These are phyloP conservation scores for Zenarchopterus dispar DNA, from an alignment of 2,797 vertebrate genomes.

Conservation along the genomic window DNA sequence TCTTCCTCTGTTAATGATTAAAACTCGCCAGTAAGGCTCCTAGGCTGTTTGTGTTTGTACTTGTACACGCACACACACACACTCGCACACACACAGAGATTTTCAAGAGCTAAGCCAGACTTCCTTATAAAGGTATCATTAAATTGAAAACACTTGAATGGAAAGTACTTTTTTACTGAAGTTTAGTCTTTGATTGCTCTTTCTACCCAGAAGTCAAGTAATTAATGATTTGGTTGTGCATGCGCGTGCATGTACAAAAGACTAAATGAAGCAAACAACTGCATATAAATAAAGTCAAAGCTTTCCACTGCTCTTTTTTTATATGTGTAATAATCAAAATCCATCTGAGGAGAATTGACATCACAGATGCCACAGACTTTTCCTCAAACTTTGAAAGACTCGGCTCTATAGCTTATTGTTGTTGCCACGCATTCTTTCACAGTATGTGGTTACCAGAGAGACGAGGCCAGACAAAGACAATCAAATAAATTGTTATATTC, in stretches of 20 bases:
- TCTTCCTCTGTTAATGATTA: constrained; percentile 79
- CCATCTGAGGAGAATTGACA: constrained; percentile 61
- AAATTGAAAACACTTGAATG: constrained; percentile 80
- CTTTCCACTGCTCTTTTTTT: constrained; percentile 2
- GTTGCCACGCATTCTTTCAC: constrained; percentile 44
- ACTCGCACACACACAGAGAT: constrained; percentile 31
- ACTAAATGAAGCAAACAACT: constrained; percentile 19
- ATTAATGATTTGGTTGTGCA: constrained; percentile 21
- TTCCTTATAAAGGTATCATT: constrained; percentile 78
- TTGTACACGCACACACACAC: constrained; percentile 22
- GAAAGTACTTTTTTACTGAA: constrained; percentile 76
- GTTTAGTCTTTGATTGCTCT: constrained; percentile 70
- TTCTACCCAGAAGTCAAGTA: constrained; percentile 50
- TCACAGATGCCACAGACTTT: constrained; percentile 53
- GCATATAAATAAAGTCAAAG: constrained; percentile 33
- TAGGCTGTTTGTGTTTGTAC: constrained; percentile 67
- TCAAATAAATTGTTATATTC: constrained; percentile 46
- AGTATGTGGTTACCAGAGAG: constrained; percentile 41
- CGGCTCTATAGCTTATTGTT: constrained; percentile 51
- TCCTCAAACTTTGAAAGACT: constrained; percentile 49
- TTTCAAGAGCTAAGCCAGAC: constrained; percentile 65
- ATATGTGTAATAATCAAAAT: constrained; percentile 62
- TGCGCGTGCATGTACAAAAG: neutral
- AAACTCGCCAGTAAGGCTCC: constrained; percentile 75
- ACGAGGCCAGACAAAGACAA: constrained; percentile 42